These are phyloP conservation scores for Sinella curviseta DNA, from an alignment of 1,140 invertebrate genomes.

Conservation along the genomic window DNA sequence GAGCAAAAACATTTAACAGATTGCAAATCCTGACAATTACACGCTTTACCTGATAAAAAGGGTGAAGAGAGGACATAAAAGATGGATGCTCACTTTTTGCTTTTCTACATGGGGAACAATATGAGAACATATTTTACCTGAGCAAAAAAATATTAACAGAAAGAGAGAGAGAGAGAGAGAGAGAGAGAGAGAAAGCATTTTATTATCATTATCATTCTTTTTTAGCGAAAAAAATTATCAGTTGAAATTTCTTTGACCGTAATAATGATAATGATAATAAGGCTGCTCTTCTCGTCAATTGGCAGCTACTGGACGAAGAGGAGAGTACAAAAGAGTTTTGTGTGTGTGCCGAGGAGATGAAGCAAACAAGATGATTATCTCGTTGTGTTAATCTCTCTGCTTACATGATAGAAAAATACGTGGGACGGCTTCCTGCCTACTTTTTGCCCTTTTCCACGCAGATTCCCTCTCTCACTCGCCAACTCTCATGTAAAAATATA, in stretches of 20 bases:
- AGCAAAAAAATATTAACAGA: no score
- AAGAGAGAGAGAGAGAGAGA: no score
- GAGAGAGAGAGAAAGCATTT: neutral
- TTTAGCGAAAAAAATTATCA: neutral
- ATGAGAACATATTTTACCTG: no score
- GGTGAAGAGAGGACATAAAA: neutral
- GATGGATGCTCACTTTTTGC: no score
- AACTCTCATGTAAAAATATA: neutral
- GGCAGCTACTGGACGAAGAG: neutral
- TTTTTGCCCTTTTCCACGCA: conserved; percentile 7
- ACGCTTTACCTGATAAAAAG: neutral
- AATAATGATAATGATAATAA: conserved; percentile 16
- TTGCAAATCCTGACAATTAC: conserved; percentile 5
- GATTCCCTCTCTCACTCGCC: no score
- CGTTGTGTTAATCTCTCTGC: conserved; percentile 1
- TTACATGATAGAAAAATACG: conserved; percentile 11
- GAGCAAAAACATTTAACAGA: conserved; percentile 18
- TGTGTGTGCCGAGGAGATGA: neutral
- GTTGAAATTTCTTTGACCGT: neutral
- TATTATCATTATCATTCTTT: no score
- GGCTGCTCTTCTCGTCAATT: no score
- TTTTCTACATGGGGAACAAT: no score
- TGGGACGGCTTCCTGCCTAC: conserved; percentile 10
- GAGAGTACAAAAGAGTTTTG: no score
- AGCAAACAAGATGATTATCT: conserved; percentile 8